These are phyloP conservation scores for Odontothrips loti DNA, from an alignment of 2,888 invertebrate species.

Conservation along the genomic window DNA sequence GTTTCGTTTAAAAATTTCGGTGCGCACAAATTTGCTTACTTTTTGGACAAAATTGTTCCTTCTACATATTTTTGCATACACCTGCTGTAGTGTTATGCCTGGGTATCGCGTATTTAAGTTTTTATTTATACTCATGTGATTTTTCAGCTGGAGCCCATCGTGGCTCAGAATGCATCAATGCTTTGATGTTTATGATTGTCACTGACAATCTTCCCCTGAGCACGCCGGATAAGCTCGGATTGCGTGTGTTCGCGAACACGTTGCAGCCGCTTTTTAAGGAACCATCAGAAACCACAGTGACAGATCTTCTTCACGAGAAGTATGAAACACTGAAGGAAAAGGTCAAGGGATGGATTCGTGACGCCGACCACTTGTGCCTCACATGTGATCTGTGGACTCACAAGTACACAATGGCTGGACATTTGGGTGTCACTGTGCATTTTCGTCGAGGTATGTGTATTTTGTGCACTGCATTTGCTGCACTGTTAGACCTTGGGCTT, in stretches of 20 bases:
- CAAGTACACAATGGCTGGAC: background rate
- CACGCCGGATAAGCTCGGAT: background rate
- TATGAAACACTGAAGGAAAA: background rate
- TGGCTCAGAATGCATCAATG: constrained; percentile 4
- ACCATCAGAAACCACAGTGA: constrained; percentile 8
- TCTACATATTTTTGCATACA: no score
- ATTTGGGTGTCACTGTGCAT: background rate
- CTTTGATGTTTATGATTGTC: constrained; percentile 1
- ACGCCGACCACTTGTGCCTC: background rate
- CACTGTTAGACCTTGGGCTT: no score
- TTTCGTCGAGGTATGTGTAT: constrained; percentile 4
- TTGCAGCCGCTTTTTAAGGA: background rate
- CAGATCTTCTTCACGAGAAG: background rate
- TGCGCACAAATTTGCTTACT: no score
- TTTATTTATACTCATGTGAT: background rate
- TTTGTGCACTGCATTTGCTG: no score
- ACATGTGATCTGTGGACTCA: constrained; percentile 12
- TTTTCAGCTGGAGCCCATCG: constrained; percentile 14
- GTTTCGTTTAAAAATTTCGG: no score
- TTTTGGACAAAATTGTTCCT: no score
- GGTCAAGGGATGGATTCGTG: background rate
- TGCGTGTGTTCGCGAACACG: background rate
- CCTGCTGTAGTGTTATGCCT: no score
- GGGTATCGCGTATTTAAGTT: background rate
- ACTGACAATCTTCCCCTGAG: background rate